Percentiles rank a stretch among this genome's conserved stretches.
These are phyloP conservation scores for Drosophila kikkawai DNA, from an alignment of 1,140 invertebrate species.

Conservation along the genomic window DNA sequence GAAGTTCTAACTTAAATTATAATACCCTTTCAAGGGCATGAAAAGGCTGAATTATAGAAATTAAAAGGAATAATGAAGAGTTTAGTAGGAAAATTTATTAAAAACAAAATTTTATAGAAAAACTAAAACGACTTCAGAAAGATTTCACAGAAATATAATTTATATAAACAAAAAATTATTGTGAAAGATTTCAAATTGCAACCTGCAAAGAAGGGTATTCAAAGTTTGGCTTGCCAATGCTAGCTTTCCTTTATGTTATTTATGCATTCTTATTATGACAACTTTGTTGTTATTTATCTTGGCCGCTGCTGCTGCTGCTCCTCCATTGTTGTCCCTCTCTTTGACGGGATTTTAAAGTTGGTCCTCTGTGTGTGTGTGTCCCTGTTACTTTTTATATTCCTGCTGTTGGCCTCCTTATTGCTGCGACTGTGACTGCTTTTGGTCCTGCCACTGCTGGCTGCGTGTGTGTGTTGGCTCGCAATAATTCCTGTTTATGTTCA, in stretches of 20 bases:
- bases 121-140: no score
- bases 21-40: no score
- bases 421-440: not conserved
- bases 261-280: constrained; percentile 76
- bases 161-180: no score
- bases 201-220: no score
- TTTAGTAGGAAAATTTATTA: no score
- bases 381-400: constrained; percentile 43
- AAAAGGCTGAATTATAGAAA: no score
- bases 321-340: not conserved
- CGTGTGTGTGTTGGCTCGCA: constrained; percentile 49
- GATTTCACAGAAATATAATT: no score
- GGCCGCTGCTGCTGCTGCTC: not conserved
- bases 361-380: constrained; percentile 36
- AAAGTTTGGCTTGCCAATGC: no score
- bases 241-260: constrained; percentile 30
- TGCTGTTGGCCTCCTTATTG: constrained; percentile 31
- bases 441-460: not conserved
- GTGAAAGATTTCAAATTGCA: no score
- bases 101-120: no score
- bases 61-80: no score
- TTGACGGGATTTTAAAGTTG: constrained; percentile 60
- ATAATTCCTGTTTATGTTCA: constrained; percentile 80
- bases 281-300: constrained; percentile 65
- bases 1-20: no score